phyloP scores from a whole-genome alignment of 2,113 vertebrate species.

The Eubucco bourcierii region DNA sequence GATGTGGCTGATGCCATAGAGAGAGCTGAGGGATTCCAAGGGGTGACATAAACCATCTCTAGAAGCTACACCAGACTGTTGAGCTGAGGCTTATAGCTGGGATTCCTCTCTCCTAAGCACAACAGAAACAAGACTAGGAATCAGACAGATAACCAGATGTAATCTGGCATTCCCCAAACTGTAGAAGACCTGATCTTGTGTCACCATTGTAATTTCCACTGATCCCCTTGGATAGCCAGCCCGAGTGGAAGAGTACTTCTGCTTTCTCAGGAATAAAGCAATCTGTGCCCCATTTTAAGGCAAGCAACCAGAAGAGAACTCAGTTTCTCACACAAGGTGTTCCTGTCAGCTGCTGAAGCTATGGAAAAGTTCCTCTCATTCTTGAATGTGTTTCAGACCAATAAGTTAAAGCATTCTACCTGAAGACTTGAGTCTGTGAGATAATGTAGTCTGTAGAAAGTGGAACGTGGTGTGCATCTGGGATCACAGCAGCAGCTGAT shows the following conservation, averaged over 20 bases:
- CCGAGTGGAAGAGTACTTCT: background rate
- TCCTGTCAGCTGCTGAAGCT: background rate
- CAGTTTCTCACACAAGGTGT: background rate
- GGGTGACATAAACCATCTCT: background rate
- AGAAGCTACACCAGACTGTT: background rate
- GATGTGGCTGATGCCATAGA: background rate
- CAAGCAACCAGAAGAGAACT: background rate
- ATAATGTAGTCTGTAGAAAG: background rate
- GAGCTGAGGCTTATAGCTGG: background rate
- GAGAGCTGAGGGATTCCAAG: background rate
- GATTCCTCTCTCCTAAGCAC: background rate
- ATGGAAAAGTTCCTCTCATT: background rate
- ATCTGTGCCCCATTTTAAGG: background rate
- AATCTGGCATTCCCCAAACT: background rate
- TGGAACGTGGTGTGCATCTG: fast-evolving
- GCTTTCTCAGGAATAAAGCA: background rate
- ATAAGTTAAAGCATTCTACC: background rate
- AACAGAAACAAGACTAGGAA: background rate
- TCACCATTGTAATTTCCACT: background rate
- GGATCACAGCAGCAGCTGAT: background rate
- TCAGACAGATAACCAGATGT: background rate
- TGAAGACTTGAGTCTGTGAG: background rate
- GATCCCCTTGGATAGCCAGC: background rate
- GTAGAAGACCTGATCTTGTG: background rate
- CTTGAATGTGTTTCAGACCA: background rate